Evolutionary conservation across 2,797 vertebrate species (phyloP), one percentile per base, ranked within the genome.

Genomic region (Myotis vivesi): DNA sequence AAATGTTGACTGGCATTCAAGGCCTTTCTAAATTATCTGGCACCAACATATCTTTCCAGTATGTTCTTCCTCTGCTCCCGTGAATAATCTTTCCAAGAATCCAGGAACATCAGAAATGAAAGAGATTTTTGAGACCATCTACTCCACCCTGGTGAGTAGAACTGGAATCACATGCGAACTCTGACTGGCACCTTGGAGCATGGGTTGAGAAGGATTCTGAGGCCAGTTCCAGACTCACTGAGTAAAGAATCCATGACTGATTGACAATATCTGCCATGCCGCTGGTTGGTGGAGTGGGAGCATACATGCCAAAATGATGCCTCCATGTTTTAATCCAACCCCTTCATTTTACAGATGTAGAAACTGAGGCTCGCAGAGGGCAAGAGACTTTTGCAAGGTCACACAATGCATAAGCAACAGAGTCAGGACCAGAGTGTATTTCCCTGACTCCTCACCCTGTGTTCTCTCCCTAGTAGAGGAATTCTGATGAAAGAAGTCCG

Each of bases 1-100:
- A 92, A 81, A 25, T 51, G n/a, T 84, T 94, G 79, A 62, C 53
- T 96, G 30, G 44, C 76, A 79, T 92, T 84, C 84, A 80, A 86
- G 85, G 68, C 81, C 25, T 85, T 93, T 46, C 73, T 85, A 76
- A 95, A 91, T 59, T 89, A 83, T 23, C 49, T 71, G 64, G 13
- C 25, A 84, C 59, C 22, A 36, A 44, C 25, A 25, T 51, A 33
- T 72, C 30, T 92, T 93, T 93, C 68, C 51, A 89, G 55, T 44
- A 81, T 20, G n/a, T 82, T 89, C 46, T 84, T 64, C 38, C 30
- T 30, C 57, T 85, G 36, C 53, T 86, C 13, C 12, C 20, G 33
- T 80, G 11, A 57, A 44, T 68, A 23, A 72, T 46, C 28, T 81
- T 87, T 77, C 19, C 44, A 38, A 57, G 62, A 79, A 86, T 41